Evolutionary conservation across 2,113 vertebrate genomes (phyloP), one percentile per base, ranked within the genome.

Genomic region (Hyaena hyaena): DNA sequence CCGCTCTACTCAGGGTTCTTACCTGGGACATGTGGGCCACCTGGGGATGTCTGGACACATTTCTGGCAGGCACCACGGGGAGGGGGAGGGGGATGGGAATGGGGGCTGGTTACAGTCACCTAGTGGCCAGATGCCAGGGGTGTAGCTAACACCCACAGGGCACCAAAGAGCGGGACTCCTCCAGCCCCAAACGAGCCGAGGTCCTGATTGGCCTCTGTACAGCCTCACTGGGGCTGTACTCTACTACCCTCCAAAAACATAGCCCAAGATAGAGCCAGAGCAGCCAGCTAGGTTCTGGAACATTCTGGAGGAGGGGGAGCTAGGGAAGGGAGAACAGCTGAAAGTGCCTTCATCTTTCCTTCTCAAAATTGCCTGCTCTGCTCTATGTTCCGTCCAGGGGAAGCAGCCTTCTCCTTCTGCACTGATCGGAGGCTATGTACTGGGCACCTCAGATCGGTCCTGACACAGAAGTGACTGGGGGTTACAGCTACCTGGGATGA

Each of bases 211-310:
- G 21, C 10, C 55, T 33, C 39, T 23, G 5, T 8, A 35, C 16
- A 39, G 50, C 24, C 50, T 39, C 16, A 39, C 84, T 12, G 14
- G 23, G 43, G 35, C 10, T 0, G 39, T 0, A 0, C 55, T 35
- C 80, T 48, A n/a, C 6, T 0, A 8, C 16, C 48, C 63, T 33
- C 63, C 26, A 17, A 12, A 66, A 61, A 65, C 43, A n/a, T 0
- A 0, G 87, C 14, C 9, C 31, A 17, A 0, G 55, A 26, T 0
- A 2, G 31, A 7, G 23, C 28, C 48, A 10, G 35, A 1, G 53
- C 50, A 83, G 21, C 50, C 10, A n/a, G 68, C 31, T 43, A 6
- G 1, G 26, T 55, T 31, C n/a, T 24, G 82, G 48, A 19, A 39
- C 1, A 4, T 26, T 45, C 92, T 28, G 31, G 19, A 90, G 45